Conservation (phyloP, 2,888 invertebrate genomes). For the Atethmia centrago region DNA sequence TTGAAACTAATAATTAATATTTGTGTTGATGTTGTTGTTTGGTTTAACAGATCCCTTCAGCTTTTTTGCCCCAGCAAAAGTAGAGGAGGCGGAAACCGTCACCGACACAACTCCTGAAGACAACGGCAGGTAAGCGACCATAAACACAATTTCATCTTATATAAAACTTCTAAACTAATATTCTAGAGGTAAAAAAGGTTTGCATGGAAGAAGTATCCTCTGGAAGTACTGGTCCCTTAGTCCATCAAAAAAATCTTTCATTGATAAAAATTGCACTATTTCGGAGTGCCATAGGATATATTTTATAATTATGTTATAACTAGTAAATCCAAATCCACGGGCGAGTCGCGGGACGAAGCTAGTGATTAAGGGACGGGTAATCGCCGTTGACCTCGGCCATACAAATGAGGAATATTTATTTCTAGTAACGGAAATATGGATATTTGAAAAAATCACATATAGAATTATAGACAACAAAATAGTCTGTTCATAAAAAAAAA, state of each 20-base stretch:
- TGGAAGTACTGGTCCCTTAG: not conserved
- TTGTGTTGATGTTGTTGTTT: too few species aligned
- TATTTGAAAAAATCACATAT: too few species aligned
- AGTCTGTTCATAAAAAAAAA: too few species aligned
- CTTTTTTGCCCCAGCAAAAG: not conserved
- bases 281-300: not conserved
- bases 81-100: conserved; percentile 33
- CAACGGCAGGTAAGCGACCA: conserved; percentile 15
- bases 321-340: too few species aligned
- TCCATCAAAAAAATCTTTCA: not conserved
- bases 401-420: too few species aligned
- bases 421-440: too few species aligned
- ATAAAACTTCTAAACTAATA: not conserved
- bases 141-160: not conserved
- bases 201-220: too few species aligned
- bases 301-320: not conserved
- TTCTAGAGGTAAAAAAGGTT: not conserved
- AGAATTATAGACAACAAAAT: too few species aligned
- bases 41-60: conserved; percentile 24
- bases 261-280: not conserved
- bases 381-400: too few species aligned
- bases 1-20: not conserved
- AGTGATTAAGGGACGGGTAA: too few species aligned
- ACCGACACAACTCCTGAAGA: conserved; percentile 35
- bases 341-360: too few species aligned